phyloP scores from a whole-genome alignment of 2,797 vertebrate species.

The Strix occidentalis region DNA sequence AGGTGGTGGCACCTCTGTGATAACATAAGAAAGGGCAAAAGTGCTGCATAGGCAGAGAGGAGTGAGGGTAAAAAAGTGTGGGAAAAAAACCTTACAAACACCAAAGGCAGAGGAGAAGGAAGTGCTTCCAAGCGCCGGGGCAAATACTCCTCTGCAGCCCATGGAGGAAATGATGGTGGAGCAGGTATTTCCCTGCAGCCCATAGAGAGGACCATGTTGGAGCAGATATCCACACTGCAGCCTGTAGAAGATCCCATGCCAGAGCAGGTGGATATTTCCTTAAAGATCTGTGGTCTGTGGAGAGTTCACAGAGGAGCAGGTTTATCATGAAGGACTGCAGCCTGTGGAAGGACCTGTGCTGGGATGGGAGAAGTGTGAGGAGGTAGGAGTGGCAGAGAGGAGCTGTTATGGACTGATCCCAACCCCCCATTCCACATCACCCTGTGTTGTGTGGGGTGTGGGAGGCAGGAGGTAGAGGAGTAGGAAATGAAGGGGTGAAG shows the following conservation, averaged over 20 bases:
- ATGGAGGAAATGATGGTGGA: not conserved
- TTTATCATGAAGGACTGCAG: not conserved
- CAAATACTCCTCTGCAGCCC: not conserved
- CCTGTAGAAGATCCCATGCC: not conserved
- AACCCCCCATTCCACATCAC: not conserved
- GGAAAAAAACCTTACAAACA: not conserved
- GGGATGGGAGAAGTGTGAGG: not conserved
- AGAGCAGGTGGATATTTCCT: not conserved
- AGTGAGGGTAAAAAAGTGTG: not conserved
- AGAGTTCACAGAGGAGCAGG: not conserved
- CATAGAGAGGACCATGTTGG: not conserved
- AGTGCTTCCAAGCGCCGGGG: not conserved
- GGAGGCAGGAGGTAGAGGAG: not conserved
- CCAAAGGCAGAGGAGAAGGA: not conserved
- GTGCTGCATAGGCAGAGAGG: not conserved
- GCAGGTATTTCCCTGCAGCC: not conserved
- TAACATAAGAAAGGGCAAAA: not conserved
- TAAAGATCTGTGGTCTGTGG: not conserved
- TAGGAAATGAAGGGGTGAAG: not conserved
- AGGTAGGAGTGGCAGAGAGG: not conserved
- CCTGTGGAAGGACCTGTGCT: rapidly evolving
- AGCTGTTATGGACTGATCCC: not conserved
- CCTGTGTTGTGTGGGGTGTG: not conserved
- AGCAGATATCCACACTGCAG: not conserved
- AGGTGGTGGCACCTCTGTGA: not conserved